Evolutionary conservation across 2,113 vertebrate genomes (phyloP).

Genomic region (Trogon surrucura): DNA sequence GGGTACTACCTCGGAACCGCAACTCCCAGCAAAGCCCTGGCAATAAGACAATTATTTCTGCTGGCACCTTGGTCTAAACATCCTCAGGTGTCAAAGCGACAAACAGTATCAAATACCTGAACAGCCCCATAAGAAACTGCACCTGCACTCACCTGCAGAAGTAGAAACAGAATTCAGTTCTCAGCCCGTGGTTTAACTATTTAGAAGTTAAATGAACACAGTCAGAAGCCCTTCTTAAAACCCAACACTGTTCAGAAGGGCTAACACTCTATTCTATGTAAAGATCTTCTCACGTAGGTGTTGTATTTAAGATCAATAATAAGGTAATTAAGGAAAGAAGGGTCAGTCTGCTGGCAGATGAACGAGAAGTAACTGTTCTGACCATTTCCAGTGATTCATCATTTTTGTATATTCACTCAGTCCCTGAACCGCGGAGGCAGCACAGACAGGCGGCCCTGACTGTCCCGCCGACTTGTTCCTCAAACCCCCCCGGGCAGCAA

Average conservation of each 20-base stretch:
- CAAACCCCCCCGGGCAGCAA: background rate
- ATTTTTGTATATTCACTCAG: background rate
- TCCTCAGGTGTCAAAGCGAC: background rate
- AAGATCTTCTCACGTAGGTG: background rate
- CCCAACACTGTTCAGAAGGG: background rate
- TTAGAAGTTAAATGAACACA: background rate
- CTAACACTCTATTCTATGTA: background rate
- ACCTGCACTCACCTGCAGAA: background rate
- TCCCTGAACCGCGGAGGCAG: background rate
- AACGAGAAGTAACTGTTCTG: background rate
- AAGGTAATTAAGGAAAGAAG: accelerated
- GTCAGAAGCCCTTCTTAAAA: background rate
- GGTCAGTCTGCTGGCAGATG: background rate
- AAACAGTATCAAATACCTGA: background rate
- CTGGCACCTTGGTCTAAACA: background rate
- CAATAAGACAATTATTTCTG: background rate
- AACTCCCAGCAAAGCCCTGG: background rate
- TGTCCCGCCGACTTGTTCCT: background rate
- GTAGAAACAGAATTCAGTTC: background rate
- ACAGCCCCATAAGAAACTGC: background rate
- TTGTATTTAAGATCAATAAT: background rate
- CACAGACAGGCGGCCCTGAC: background rate
- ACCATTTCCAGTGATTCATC: background rate
- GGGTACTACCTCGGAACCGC: background rate
- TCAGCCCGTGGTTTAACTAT: background rate